phyloP scores from a whole-genome alignment of 2,113 vertebrate genomes.

The Otis tarda region DNA sequence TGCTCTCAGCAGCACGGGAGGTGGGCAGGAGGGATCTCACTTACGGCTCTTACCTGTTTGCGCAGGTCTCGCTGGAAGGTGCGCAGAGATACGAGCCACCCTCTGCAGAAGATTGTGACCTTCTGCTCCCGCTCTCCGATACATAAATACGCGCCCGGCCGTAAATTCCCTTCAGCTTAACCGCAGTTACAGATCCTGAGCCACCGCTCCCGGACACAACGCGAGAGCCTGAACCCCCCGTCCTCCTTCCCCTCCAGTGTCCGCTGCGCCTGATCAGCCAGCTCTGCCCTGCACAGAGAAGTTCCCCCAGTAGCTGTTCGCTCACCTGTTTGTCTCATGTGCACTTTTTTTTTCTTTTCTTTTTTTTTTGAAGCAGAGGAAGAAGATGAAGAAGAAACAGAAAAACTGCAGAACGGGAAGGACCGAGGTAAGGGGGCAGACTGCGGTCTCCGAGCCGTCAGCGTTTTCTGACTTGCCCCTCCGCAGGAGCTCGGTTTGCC shows the following conservation, averaged over 20 bases:
- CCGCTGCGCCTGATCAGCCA: not conserved
- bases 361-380: constrained; percentile 82
- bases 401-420: constrained; percentile 88
- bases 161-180: not conserved
- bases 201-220: not conserved
- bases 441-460: rapidly evolving
- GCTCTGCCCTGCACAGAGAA: not conserved
- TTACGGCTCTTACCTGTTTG: not conserved
- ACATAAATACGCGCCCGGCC: not conserved
- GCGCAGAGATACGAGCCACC: not conserved
- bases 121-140: not conserved
- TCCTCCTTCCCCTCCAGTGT: not conserved
- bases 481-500: not conserved
- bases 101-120: not conserved
- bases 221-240: not conserved
- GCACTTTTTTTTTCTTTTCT: not conserved
- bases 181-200: not conserved
- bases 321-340: not conserved
- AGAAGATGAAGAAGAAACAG: constrained; percentile 82
- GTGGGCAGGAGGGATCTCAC: not conserved
- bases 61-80: not conserved
- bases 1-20: not conserved
- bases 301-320: not conserved
- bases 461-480: rapidly evolving
- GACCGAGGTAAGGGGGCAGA: constrained; percentile 80